A percentile compares a stretch with the other conserved stretches of the same genome.
Conservation (phyloP, 37 sponge, comb jelly and placozoan genomes). For the Cladorhizidae sp. region DNA sequence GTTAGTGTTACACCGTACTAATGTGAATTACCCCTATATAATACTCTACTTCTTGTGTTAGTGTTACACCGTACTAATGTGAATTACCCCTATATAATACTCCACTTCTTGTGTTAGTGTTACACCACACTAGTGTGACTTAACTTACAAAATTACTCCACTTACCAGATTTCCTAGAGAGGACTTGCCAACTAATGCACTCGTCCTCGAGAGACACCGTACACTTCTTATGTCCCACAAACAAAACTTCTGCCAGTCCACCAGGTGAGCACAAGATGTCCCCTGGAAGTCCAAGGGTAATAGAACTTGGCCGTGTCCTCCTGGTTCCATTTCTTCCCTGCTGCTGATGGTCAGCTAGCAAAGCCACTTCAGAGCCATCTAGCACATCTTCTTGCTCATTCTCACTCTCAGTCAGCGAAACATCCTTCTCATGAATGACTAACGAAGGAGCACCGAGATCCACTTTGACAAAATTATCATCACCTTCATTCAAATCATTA, state of each 20-base stretch:
- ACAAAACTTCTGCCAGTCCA: constrained; percentile 4
- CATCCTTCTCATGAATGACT: not conserved
- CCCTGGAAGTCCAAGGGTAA: constrained; percentile 1
- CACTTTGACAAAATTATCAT: not conserved
- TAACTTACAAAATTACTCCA: no score
- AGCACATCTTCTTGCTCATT: not conserved
- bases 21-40: no score
- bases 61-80: no score
- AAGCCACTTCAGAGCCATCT: constrained; percentile 5
- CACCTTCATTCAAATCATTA: not conserved
- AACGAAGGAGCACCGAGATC: not conserved
- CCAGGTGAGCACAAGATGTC: not conserved
- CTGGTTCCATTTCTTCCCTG: not conserved
- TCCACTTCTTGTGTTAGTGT: no score
- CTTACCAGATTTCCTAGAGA: constrained; percentile 21
- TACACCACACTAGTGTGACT: no score
- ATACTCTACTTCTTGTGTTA: no score
- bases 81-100: no score
- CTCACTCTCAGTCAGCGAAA: not conserved
- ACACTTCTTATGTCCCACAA: constrained; percentile 28
- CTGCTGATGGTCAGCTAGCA: not conserved
- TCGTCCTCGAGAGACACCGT: constrained; percentile 47
- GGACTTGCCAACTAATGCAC: constrained; percentile 19
- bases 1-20: no score
- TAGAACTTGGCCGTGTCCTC: not conserved